Evolutionary conservation across 1,140 invertebrate species (phyloP), one percentile per base, ranked within the genome.

Genomic region (Contarinia nasturtii): DNA sequence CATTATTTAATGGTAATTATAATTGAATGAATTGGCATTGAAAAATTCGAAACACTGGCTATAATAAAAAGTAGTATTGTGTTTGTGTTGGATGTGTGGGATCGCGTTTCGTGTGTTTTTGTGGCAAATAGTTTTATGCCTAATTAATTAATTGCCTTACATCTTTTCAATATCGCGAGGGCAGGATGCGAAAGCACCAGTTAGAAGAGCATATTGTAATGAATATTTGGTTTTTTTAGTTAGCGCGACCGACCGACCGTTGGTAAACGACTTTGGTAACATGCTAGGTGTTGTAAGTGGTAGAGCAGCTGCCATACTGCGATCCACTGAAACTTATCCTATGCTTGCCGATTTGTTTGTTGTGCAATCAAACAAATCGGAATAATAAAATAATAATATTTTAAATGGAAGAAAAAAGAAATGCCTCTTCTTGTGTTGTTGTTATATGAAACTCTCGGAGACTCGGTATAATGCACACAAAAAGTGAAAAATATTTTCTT

Each of bases 271-370:
- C 54, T 57, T 54, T 53, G 36, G 36, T 38, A 38, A 38, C 36
- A 38, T 14, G 36, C 36, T n/a, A 17, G 36, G 36, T 38, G 51
- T 54, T 55, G 45, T 53, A 49, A 49, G 46, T 49, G 51, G 49
- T 53, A 47, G 41, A 51, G 49, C 51, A 53, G 50, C 51, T 53
- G 50, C 51, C 50, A 49, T 49, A 49, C 50, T 53, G 51, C 49
- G 51, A 53, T 53, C 49, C 50, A 50, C 49, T 51, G 47, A 49
- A 53, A 49, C 52, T 49, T 48, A 49, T 49, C 50, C 50, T 49
- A 47, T 48, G 51, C 46, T 48, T 52, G 51, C 69, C 72, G 49
- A 50, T 50, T 48, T 74, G 70, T 74, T 74, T 70, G 74, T 69
- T 69, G 71, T 73, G 36, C 36, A 17, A 14, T 8, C 7, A 34